phyloP scores from a whole-genome alignment of 2,888 invertebrate genomes.

The Salticus scenicus region DNA sequence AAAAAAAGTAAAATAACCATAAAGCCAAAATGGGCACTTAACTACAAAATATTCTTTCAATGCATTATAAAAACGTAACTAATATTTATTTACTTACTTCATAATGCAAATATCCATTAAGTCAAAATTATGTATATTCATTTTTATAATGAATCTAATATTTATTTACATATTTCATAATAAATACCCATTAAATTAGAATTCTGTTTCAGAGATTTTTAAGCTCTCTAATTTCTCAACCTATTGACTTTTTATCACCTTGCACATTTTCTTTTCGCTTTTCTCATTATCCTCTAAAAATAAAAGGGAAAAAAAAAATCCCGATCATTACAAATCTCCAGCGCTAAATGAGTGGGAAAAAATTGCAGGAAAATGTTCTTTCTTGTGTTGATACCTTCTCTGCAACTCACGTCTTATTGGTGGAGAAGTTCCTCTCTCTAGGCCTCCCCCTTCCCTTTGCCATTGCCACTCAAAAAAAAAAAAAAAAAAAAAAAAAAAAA shows the following conservation, averaged over 20 bases:
- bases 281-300: not conserved
- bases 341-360: not conserved
- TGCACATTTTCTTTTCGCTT: not conserved
- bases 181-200: not conserved
- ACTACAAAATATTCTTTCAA: no score
- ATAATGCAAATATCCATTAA: no score
- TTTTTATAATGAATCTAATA: not conserved
- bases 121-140: no score
- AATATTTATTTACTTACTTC: no score
- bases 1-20: no score
- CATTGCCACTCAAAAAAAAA: slow-evolving; percentile 38
- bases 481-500: no score
- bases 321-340: slow-evolving; percentile 10
- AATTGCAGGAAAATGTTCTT: not conserved
- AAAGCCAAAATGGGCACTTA: no score
- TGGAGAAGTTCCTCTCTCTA: slow-evolving; percentile 42
- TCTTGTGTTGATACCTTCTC: slow-evolving; percentile 10
- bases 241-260: not conserved
- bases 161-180: not conserved
- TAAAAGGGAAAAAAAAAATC: not conserved
- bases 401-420: slow-evolving; percentile 67
- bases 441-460: not conserved
- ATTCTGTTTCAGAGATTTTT: not conserved
- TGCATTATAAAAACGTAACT: no score
- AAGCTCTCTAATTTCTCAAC: not conserved